phyloP scores from a whole-genome alignment of 1,140 invertebrate genomes.

The Pseudomyrmex gracilis region DNA sequence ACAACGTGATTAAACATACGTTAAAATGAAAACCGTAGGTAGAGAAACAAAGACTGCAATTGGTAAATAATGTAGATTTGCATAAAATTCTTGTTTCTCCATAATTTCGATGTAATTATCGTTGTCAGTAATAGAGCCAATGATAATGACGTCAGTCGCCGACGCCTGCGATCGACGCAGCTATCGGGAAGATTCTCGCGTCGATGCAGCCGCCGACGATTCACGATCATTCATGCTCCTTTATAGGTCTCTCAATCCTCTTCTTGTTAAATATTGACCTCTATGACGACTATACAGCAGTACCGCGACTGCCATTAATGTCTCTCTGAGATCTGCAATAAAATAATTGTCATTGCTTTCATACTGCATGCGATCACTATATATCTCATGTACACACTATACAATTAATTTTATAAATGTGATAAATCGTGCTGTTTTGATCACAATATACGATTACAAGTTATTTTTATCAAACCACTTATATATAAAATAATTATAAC shows the following conservation, averaged over 20 bases:
- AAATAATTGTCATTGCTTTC: conserved; percentile 16
- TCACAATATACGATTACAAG: background rate
- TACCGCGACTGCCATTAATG: conserved; percentile 56
- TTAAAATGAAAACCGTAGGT: conserved; percentile 87
- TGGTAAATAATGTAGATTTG: conserved; percentile 86
- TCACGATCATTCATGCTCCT: conserved; percentile 63
- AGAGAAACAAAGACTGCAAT: conserved; percentile 87
- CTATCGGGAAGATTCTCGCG: conserved; percentile 53
- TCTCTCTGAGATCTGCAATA: conserved; percentile 20
- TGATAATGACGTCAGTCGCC: conserved; percentile 58
- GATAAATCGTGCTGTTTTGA: background rate
- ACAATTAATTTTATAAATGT: background rate
- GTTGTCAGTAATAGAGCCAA: conserved; percentile 37
- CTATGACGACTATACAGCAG: background rate
- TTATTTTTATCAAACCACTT: background rate
- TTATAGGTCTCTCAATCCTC: conserved; percentile 31
- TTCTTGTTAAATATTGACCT: conserved; percentile 41
- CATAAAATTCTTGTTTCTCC: conserved; percentile 71
- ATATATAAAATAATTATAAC: background rate
- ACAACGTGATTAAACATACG: conserved; percentile 83
- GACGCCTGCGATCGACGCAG: conserved; percentile 54
- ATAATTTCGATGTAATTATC: conserved; percentile 60
- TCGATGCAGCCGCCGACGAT: conserved; percentile 63
- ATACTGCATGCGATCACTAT: background rate
- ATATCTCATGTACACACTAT: background rate